Evolutionary conservation across 1,140 invertebrate genomes (phyloP).

Genomic region (Mylabris phalerata): DNA sequence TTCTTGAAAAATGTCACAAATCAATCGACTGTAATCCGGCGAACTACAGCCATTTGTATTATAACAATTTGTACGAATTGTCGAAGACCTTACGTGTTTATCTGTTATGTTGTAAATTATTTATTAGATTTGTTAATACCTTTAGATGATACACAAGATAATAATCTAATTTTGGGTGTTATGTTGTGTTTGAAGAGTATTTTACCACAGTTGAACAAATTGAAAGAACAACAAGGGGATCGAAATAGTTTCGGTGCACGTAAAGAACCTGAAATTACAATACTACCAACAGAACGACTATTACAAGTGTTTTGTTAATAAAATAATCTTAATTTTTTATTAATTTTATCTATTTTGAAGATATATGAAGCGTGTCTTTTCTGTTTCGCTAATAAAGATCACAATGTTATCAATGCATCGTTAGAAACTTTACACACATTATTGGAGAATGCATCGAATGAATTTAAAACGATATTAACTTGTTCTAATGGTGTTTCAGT

Average conservation of each 20-base stretch:
- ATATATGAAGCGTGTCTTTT: conserved; percentile 76
- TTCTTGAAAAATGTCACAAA: conserved; percentile 37
- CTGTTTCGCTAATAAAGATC: conserved; percentile 62
- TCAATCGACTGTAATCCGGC: conserved; percentile 35
- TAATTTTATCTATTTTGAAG: conserved; percentile 42
- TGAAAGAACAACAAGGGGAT: not conserved
- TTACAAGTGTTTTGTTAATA: conserved; percentile 21
- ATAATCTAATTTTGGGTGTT: conserved; percentile 51
- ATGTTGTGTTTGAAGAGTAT: conserved; percentile 57
- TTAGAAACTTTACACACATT: conserved; percentile 74
- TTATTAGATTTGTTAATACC: conserved; percentile 41
- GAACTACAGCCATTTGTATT: conserved; percentile 35
- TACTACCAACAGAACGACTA: conserved; percentile 23
- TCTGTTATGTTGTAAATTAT: conserved; percentile 35
- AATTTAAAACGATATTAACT: conserved; percentile 53
- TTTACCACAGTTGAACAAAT: conserved; percentile 46
- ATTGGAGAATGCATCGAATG: conserved; percentile 57
- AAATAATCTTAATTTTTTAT: not conserved
- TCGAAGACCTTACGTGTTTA: conserved; percentile 33
- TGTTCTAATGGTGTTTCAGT: conserved; percentile 50
- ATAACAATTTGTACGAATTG: conserved; percentile 36
- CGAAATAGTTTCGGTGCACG: conserved; percentile 16
- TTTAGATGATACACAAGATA: conserved; percentile 41
- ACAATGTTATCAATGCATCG: conserved; percentile 77
- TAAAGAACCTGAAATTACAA: conserved; percentile 15